Evolutionary conservation across 2,113 vertebrate species (phyloP).

Genomic region (Ophthalmolycus amberensis): DNA sequence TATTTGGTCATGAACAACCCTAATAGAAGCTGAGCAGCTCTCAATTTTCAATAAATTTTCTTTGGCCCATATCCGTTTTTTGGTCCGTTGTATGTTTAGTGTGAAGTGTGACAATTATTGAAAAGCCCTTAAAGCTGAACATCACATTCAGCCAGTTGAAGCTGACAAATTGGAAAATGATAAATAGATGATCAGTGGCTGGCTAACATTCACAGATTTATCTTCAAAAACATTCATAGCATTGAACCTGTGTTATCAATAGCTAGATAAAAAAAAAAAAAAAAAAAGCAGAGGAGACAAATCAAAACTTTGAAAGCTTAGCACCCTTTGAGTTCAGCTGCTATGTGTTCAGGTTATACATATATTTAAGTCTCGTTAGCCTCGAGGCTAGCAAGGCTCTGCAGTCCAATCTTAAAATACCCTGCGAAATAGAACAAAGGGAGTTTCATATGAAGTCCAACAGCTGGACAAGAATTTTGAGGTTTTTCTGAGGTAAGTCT

Average conservation of each 20-base stretch:
- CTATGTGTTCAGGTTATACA: conserved; percentile 7
- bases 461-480: conserved; percentile 7
- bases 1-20: conserved; percentile 68
- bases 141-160: conserved; percentile 16
- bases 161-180: background rate
- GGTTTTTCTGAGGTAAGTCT: conserved; percentile 42
- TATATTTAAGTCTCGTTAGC: conserved; percentile 7
- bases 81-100: conserved; percentile 26
- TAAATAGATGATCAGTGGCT: conserved; percentile 7
- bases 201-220: conserved; percentile 30
- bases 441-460: conserved; percentile 16
- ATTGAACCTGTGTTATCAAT: conserved; percentile 12
- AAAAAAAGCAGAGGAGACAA: background rate
- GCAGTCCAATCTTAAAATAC: conserved; percentile 47
- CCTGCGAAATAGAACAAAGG: conserved; percentile 28
- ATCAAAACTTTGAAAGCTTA: conserved; percentile 5
- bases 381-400: conserved; percentile 25
- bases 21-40: conserved; percentile 24
- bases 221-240: conserved; percentile 2
- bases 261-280: background rate
- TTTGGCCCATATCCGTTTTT: conserved; percentile 49
- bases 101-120: background rate
- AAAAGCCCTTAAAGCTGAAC: conserved; percentile 5
- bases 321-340: conserved; percentile 32
- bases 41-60: background rate